Percentiles rank a stretch among this genome's conserved stretches.
phyloP scores from a whole-genome alignment of 2,888 invertebrate species.

The Drosophila nr. perissopoda region DNA sequence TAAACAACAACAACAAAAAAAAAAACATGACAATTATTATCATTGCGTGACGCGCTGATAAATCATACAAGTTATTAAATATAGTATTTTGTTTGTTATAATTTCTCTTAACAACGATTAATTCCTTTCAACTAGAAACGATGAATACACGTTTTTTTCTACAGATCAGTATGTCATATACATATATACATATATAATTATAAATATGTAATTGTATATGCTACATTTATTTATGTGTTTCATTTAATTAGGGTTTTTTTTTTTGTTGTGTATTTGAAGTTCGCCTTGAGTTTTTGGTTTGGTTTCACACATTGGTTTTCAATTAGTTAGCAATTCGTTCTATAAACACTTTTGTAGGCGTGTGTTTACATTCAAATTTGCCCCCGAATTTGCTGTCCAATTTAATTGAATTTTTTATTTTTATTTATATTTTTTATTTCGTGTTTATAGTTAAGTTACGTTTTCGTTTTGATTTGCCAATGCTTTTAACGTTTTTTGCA shows the following conservation, averaged over 20 bases:
- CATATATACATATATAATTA: constrained; percentile 1
- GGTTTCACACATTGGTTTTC: constrained; percentile 25
- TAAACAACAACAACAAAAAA: constrained; percentile 12
- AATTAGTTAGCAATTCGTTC: constrained; percentile 26
- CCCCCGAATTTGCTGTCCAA: constrained; percentile 25
- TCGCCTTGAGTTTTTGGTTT: constrained; percentile 22
- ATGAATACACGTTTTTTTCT: constrained; percentile 1
- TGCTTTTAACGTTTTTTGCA: constrained; percentile 71
- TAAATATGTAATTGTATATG: constrained; percentile 17
- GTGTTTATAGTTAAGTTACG: constrained; percentile 33
- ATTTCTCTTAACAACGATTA: constrained; percentile 11
- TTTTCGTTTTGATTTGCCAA: constrained; percentile 63
- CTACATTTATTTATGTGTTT: constrained; percentile 1
- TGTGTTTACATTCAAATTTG: constrained; percentile 27
- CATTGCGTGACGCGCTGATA: constrained; percentile 41
- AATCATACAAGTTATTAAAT: constrained; percentile 56
- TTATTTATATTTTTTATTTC: constrained; percentile 20
- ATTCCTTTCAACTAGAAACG: not conserved
- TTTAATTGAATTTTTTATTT: not conserved
- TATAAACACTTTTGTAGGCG: constrained; percentile 42
- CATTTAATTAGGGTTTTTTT: constrained; percentile 10
- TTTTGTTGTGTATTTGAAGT: constrained; percentile 19
- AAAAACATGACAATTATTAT: constrained; percentile 43
- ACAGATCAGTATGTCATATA: constrained; percentile 16
- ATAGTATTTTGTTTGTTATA: constrained; percentile 44